Evolutionary conservation across 2,113 vertebrate species (phyloP).

Genomic region (Bubalus kerabau): DNA sequence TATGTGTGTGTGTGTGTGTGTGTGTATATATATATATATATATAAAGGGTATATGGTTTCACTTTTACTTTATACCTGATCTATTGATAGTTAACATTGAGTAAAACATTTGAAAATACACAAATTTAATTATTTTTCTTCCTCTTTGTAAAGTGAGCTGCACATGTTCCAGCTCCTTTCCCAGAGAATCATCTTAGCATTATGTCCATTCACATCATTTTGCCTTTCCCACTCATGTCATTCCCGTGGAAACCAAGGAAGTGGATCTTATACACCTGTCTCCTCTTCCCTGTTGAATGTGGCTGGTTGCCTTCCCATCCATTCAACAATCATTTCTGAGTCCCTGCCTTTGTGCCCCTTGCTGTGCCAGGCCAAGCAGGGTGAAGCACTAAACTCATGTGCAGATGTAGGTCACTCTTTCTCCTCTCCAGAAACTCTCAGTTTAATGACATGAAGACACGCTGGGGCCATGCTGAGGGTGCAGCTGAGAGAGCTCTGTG

Average conservation of each 20-base stretch:
- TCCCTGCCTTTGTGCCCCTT: no score
- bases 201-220: background rate
- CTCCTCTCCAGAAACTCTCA: background rate
- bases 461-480: fast-evolving
- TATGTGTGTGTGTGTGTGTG: background rate
- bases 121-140: background rate
- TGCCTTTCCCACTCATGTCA: background rate
- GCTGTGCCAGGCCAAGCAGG: background rate
- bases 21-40: background rate
- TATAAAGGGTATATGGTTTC: background rate
- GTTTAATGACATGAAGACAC: background rate
- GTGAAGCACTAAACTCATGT: fast-evolving
- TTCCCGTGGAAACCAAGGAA: background rate
- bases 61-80: background rate
- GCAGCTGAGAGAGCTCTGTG: fast-evolving
- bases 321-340: background rate
- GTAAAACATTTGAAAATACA: background rate
- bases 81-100: background rate
- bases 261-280: background rate
- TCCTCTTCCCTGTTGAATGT: background rate
- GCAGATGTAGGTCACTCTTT: background rate
- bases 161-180: background rate
- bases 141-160: background rate
- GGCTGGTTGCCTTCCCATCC: background rate
- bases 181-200: background rate